Evolutionary conservation across 2,888 invertebrate genomes (phyloP).

Genomic region (Antheraea assamensis): DNA sequence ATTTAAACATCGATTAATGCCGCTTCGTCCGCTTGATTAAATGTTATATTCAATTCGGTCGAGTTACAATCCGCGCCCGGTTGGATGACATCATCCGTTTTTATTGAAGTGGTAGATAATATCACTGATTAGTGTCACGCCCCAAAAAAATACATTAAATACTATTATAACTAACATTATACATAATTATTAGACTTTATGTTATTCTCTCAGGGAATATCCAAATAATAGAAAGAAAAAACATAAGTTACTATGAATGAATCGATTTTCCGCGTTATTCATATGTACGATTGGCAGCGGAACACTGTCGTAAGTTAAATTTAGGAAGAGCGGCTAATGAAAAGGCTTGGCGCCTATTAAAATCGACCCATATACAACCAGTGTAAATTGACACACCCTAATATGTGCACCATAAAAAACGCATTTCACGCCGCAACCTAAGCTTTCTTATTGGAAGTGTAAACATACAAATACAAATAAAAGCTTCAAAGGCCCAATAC

Average conservation of each 20-base stretch:
- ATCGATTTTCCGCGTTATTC: not conserved
- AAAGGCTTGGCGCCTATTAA: slow-evolving; percentile 39
- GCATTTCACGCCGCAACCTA: slow-evolving; percentile 37
- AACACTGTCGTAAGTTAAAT: slow-evolving; percentile 11
- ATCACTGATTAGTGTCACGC: slow-evolving; percentile 68
- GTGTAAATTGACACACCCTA: slow-evolving; percentile 70
- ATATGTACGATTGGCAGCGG: not conserved
- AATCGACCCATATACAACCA: slow-evolving; percentile 55
- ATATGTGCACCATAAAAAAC: slow-evolving; percentile 41
- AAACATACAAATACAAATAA: slow-evolving; percentile 48
- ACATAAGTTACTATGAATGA: not conserved
- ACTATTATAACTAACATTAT: slow-evolving; percentile 7
- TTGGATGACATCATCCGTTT: slow-evolving; percentile 67
- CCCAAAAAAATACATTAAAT: slow-evolving; percentile 46
- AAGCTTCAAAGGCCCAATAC: slow-evolving; percentile 43
- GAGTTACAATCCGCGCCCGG: slow-evolving; percentile 63
- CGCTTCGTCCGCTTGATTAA: not conserved
- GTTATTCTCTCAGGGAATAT: not conserved
- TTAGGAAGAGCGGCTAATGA: slow-evolving; percentile 12
- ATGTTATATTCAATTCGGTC: slow-evolving; percentile 40
- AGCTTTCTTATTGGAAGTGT: slow-evolving; percentile 47
- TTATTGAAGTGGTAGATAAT: slow-evolving; percentile 69
- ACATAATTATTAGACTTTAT: not conserved
- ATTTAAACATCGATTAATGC: slow-evolving; percentile 2
- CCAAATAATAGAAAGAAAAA: not conserved